Conservation (phyloP, 2,113 vertebrate genomes). For the Eira barbara region DNA sequence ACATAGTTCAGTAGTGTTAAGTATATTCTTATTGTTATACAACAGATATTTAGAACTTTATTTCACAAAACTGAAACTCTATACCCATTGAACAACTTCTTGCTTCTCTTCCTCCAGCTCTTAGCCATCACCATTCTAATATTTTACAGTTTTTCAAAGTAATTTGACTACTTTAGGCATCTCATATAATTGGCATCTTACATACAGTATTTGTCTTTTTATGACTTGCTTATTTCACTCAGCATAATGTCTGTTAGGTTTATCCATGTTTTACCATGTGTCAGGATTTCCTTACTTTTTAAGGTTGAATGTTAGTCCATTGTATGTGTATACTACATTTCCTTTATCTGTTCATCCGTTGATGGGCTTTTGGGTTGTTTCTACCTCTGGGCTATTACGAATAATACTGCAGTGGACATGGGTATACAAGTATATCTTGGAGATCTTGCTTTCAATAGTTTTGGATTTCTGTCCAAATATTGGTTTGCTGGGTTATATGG, state of each 20-base stretch:
- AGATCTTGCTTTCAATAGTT: neutral
- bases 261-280: neutral
- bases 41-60: neutral
- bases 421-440: neutral
- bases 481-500: neutral
- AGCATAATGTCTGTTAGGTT: neutral
- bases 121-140: neutral
- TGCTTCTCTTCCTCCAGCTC: neutral
- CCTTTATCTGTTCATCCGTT: neutral
- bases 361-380: neutral
- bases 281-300: neutral
- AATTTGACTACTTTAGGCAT: neutral
- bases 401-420: neutral
- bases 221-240: neutral
- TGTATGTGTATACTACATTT: neutral
- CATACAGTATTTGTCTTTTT: neutral
- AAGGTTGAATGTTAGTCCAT: neutral
- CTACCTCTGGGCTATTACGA: neutral
- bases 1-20: neutral
- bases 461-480: neutral
- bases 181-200: neutral
- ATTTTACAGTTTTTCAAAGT: neutral
- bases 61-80: neutral
- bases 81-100: neutral
- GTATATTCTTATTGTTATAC: neutral